Percentiles rank a stretch among this genome's conserved stretches.
These are phyloP conservation scores for Microtus oregoni DNA, from an alignment of 2,113 vertebrate species.

Conservation along the genomic window DNA sequence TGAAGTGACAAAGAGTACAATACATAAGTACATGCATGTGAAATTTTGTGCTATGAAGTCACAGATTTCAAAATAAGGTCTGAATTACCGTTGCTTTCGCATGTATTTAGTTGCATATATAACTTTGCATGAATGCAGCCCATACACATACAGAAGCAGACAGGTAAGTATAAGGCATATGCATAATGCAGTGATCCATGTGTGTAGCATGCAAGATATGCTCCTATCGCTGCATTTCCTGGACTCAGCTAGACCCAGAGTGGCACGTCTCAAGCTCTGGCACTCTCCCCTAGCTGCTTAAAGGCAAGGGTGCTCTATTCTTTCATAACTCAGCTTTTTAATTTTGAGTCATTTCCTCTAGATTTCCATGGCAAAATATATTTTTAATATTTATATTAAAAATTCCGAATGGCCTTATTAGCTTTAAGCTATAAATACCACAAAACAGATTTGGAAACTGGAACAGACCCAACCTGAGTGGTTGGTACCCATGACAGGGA, in stretches of 20 bases:
- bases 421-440: slow-evolving; percentile 88
- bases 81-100: background rate
- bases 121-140: background rate
- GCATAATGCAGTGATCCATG: background rate
- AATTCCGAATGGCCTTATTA: slow-evolving; percentile 87
- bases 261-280: slow-evolving; percentile 40
- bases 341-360: slow-evolving; percentile 85
- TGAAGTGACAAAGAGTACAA: background rate
- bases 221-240: background rate
- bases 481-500: slow-evolving; percentile 85
- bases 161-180: rapidly evolving
- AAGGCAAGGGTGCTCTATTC: slow-evolving; percentile 54
- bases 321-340: slow-evolving; percentile 75
- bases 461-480: slow-evolving; percentile 87
- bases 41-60: background rate
- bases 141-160: background rate
- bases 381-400: slow-evolving; percentile 87
- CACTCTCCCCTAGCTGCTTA: slow-evolving; percentile 29
- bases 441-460: slow-evolving; percentile 89
- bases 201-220: background rate
- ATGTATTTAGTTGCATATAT: background rate
- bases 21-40: background rate
- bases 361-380: slow-evolving; percentile 84
- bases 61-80: background rate
- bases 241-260: slow-evolving; percentile 15